Base-by-base conservation (phyloP, 2,797 vertebrate genomes). In the Carduelis carduelis region DNA sequence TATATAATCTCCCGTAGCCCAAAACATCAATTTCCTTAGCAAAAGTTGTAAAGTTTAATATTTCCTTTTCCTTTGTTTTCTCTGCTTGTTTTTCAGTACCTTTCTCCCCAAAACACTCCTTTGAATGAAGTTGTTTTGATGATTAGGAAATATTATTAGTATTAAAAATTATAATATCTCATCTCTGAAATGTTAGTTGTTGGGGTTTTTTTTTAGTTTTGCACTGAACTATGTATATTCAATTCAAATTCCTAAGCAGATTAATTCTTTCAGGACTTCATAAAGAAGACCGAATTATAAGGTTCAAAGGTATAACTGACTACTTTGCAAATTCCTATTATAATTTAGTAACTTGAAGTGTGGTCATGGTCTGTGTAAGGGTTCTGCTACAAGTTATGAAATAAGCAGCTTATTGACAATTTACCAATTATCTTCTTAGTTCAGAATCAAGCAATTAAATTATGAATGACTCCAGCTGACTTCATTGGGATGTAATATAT, bases 401-500 rank as follows among this genome's bases (percentile, higher is more conserved):
- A 84, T 87, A 69, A 94, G n/a, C 35, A 69, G 28, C 13, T 91
- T 94, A 89, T 83, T 95, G 75, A 85, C 44, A 89, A 72, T 90
- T 87, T 90, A 66, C 37, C 81, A 70, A 72, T 82, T 89, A 89
- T 50, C 47, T 90, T 63, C 24, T 57, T 49, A 49, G 14, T 90
- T 89, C 66, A 83, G 41, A 83, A 76, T 34, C 15, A 84, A 64
- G 28, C 24, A 93, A 82, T 84, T 94, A 76, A 41, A 78, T 93
- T 90, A 50, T 65, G 18, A 93, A 41, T 2, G 0, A 56, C 30
- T 90, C 72, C 32, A 79, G 44, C 24, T 66, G 39, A 66, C 19
- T 89, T 92, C 5, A 66, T 56, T 84, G 30, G 27, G 22, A 46
- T 63, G 46, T 49, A 80, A 79, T 24, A 52, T 34, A 63, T 74